Base-by-base conservation (phyloP, 2,113 vertebrate species). In the Corapipo altera region DNA sequence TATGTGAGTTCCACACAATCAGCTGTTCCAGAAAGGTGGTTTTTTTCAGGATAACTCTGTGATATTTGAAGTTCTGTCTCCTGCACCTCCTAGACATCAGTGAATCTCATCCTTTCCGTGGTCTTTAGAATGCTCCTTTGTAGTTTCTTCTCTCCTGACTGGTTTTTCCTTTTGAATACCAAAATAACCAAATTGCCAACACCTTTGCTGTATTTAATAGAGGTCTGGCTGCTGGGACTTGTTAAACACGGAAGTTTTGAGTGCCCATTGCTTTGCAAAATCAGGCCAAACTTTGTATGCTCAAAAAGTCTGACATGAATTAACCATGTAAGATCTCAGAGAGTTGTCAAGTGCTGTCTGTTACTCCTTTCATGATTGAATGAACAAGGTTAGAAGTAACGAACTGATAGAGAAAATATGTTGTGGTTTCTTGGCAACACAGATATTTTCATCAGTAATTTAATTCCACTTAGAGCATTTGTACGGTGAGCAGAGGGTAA, bases 71-170 rank as follows among this genome's bases (percentile, higher is more conserved):
- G 67, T 87, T 49, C 69, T 78, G 41, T 10, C 18, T 94, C 28
- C 39, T 86, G 46, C 33, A 74, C 33, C 74, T 76, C 75, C 37
- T 71, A 93, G 93, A 90, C 93, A 88, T 93, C 87, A 77, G 17
- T 64, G 72, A 93, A 93, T 88, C 64, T 91, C 37, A 71, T 77
- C 52, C 61, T 89, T 94, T 90, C 22, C 0, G 0, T 21, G 24
- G 30, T 61, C 48, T 88, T 90, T 64, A 62, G 27, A 85, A 71
- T 43, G 12, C 2, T 82, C 37, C 74, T 96, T 93, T 93, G 88
- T 91, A 95, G 72, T 93, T 94, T 48, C 43, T 69, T 73, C 58
- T 71, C 41, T 93, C 71, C 74, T 85, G 62, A 67, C 93, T 96
- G 54, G 48, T 85, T 95, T 94, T 91, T 76, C 80, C 41, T 85